These are phyloP conservation scores for Hippocampus kuda DNA, from an alignment of 2,797 vertebrate genomes.

Conservation along the genomic window DNA sequence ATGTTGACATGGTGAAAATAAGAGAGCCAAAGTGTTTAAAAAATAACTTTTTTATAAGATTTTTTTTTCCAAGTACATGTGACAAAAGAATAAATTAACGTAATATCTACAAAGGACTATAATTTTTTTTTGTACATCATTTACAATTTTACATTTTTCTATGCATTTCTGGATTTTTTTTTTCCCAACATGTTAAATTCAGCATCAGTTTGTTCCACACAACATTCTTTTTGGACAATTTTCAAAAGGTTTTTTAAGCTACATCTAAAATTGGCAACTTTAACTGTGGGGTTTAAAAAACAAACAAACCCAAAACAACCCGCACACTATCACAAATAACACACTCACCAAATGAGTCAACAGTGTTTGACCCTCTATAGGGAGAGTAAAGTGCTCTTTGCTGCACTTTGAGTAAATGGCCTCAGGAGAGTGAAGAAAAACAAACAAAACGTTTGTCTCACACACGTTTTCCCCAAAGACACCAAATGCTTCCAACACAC, in stretches of 20 bases:
- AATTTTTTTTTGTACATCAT: constrained; percentile 80
- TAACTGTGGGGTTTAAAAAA: constrained; percentile 27
- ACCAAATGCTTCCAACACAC: constrained; percentile 24
- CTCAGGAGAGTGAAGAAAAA: not conserved
- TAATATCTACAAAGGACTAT: constrained; percentile 91
- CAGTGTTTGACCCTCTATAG: not conserved
- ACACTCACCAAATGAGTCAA: constrained; percentile 11
- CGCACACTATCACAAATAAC: constrained; percentile 26
- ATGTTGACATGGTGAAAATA: not conserved
- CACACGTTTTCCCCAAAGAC: constrained; percentile 1
- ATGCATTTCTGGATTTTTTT: constrained; percentile 76
- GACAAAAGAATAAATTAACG: constrained; percentile 76
- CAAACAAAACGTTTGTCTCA: not conserved
- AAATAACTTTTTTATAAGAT: constrained; percentile 59
- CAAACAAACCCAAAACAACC: constrained; percentile 15
- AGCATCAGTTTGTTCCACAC: constrained; percentile 21
- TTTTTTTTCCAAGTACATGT: constrained; percentile 45
- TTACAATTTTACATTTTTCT: constrained; percentile 79
- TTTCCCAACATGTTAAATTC: constrained; percentile 59
- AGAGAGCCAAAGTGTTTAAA: constrained; percentile 33
- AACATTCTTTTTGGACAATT: constrained; percentile 25
- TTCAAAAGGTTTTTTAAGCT: constrained; percentile 45
- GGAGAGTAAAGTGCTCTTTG: not conserved
- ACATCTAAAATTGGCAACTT: constrained; percentile 55
- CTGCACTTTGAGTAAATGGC: not conserved